phyloP scores from a whole-genome alignment of 2,113 vertebrate genomes.

The Heteronetta atricapilla region DNA sequence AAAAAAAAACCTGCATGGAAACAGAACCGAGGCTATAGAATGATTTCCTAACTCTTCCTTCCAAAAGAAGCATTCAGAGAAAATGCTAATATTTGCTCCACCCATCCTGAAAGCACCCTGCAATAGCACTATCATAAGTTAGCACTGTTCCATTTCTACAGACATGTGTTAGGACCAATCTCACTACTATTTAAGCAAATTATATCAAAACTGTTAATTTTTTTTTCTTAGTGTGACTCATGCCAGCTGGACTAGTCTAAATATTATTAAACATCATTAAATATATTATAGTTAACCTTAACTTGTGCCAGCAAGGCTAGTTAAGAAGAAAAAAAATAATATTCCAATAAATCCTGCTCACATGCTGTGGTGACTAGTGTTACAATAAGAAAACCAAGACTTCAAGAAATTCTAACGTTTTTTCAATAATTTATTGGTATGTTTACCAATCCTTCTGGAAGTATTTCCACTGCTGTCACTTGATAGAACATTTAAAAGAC shows the following conservation, averaged over 20 bases:
- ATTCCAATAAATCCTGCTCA: not conserved
- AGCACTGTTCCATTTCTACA: not conserved
- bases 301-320: not conserved
- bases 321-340: not conserved
- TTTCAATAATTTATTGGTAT: not conserved
- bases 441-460: not conserved
- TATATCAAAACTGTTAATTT: not conserved
- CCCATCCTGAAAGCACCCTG: not conserved
- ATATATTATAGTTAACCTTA: not conserved
- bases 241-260: conserved; percentile 60
- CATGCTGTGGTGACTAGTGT: not conserved
- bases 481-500: not conserved
- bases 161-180: not conserved
- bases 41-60: not conserved
- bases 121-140: not conserved
- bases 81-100: not conserved
- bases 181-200: not conserved
- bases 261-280: conserved; percentile 60
- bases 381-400: not conserved
- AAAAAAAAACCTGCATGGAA: not conserved
- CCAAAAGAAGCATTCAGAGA: not conserved
- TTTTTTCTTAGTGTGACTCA: conserved; percentile 6
- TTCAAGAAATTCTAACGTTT: not conserved
- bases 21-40: not conserved
- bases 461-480: not conserved